A percentile compares a stretch with the other conserved stretches of the same genome.
Conservation (phyloP, 37 sponge, comb jelly and placozoan species). For the Axinella damicornis region DNA sequence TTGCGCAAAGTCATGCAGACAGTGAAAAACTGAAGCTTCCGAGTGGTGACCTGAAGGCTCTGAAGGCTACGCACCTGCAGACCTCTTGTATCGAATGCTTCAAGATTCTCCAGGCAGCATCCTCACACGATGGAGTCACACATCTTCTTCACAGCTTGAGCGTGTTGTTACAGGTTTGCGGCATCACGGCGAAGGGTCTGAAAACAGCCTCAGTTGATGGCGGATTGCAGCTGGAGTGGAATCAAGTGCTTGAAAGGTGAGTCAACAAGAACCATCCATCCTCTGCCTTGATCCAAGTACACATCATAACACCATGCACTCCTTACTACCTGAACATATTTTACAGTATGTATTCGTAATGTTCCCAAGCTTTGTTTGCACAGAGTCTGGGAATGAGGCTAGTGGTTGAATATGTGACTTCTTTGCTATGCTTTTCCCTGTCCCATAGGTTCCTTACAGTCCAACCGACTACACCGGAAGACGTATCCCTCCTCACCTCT, state of each 20-base stretch:
- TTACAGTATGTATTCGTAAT: too few species aligned
- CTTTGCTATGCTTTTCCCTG: too few species aligned
- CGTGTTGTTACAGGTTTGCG: neutral
- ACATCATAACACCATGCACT: too few species aligned
- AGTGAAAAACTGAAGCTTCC: neutral
- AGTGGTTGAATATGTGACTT: too few species aligned
- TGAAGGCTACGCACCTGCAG: neutral
- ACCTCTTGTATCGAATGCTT: neutral
- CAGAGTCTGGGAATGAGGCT: too few species aligned
- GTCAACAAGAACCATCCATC: neutral
- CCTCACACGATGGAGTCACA: neutral
- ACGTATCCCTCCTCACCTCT: slow-evolving; percentile 17
- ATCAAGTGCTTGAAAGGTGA: slow-evolving; percentile 4
- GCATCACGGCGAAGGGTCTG: neutral
- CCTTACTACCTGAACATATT: too few species aligned
- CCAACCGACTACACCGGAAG: slow-evolving; percentile 12
- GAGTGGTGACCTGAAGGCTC: neutral
- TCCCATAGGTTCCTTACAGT: slow-evolving; percentile 29
- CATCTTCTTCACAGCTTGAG: neutral
- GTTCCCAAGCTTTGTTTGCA: too few species aligned
- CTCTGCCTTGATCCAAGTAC: too few species aligned
- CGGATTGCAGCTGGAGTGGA: slow-evolving; percentile 7
- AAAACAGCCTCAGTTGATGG: neutral
- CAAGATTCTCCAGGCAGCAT: neutral
- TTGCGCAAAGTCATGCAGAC: neutral